Base-by-base conservation (phyloP, 2,797 vertebrate species). In the Chrosomus eos region DNA sequence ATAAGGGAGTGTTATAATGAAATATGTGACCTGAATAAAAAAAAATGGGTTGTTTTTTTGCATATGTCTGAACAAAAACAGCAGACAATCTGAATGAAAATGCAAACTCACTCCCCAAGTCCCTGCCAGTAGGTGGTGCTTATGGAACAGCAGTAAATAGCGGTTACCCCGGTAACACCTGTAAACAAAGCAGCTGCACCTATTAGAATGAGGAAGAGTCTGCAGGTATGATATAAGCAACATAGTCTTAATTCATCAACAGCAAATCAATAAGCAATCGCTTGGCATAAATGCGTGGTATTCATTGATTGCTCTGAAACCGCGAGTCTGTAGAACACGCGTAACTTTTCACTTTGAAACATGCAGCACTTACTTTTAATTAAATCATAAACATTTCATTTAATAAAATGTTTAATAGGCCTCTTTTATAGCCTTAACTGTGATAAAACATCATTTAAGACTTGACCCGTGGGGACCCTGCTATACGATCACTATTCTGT, bases 251-350 rank as follows among this genome's bases (percentile, higher is more conserved):
- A 60, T 60, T 60, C 58, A 60, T 26, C 11, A 60, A 26, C 4
- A 60, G 58, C 13, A 28, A 14, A 62, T 62, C 11, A 14, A 14
- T 60, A 60, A 60, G n/a, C n/a, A 60, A 60, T 60, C 1, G 5
- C n/a, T 60, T 60, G 5, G n/a, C 58, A 60, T 26, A 26, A 60
- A 60, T 26, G 58, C 6, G 26, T 3, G 26, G 26, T 16, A 28
- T 62, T 62, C 13, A 62, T 3, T 28, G n/a, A 28, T 28, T 28
- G 13, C 26, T 60, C 55, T n/a, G 23, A 23, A 16, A 28, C 26
- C 26, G 0, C 6, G 0, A 62, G 26, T 2, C n/a, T 62, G 21
- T 10, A 3, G 8, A 4, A 58, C 23, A n/a, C 23, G 23, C 0
- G 0, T 13, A 2, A 60, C 10, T 60, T 60, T 58, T 58, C n/a